These are phyloP conservation scores for Nephila pilipes DNA, from an alignment of 1,140 invertebrate species.

Conservation along the genomic window DNA sequence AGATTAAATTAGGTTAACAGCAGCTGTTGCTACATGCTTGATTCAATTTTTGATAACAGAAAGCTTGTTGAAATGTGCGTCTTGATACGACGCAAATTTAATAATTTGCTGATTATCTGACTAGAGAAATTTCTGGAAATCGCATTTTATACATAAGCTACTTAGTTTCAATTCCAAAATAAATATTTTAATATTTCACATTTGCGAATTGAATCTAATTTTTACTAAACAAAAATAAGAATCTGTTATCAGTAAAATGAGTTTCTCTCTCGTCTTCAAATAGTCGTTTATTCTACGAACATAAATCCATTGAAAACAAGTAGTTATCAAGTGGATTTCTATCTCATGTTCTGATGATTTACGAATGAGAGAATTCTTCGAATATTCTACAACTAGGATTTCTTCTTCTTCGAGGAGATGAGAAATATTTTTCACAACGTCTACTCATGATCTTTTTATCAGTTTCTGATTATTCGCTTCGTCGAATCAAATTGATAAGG, in stretches of 20 bases:
- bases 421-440: not conserved
- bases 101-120: no score
- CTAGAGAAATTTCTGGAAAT: no score
- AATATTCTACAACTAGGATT: not conserved
- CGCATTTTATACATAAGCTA: no score
- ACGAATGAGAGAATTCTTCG: not conserved
- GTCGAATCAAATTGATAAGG: not conserved
- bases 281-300: not conserved
- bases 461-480: not conserved
- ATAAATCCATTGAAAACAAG: not conserved
- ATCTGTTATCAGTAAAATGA: not conserved
- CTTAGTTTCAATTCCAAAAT: not conserved
- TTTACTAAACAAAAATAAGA: not conserved
- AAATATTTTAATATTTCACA: not conserved
- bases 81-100: no score
- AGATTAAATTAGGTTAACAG: no score
- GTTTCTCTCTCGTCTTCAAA: not conserved
- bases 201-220: not conserved
- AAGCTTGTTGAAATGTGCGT: no score
- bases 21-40: no score
- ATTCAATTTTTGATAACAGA: no score
- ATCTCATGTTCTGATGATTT: not conserved
- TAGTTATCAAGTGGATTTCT: not conserved
- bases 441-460: not conserved
- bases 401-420: not conserved